phyloP scores from a whole-genome alignment of 2,888 invertebrate species.

The Didymodactylos carnosus region DNA sequence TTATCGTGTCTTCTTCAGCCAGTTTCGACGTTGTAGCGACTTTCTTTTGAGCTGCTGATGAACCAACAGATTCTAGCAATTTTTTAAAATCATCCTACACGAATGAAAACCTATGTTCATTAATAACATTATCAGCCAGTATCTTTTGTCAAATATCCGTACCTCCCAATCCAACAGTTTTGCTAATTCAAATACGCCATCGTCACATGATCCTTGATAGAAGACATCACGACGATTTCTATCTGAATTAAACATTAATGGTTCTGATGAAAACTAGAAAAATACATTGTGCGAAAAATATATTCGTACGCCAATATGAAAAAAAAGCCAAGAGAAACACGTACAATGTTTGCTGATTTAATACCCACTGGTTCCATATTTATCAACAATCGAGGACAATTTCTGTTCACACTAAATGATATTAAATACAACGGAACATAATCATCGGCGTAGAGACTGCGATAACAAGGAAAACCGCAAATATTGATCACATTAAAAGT shows the following conservation, averaged over 20 bases:
- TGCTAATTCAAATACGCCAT: not conserved
- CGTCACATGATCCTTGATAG: conserved; percentile 4
- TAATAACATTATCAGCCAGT: not conserved
- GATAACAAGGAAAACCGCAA: too few species aligned
- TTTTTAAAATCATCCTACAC: not conserved
- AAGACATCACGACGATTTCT: conserved; percentile 6
- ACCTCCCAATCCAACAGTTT: conserved; percentile 8
- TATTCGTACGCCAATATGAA: too few species aligned
- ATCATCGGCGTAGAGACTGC: too few species aligned
- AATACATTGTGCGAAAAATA: not conserved
- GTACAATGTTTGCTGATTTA: too few species aligned
- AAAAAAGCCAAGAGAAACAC: not conserved
- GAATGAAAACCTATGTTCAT: not conserved
- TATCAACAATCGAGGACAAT: conserved; percentile 11
- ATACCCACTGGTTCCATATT: conserved; percentile 4
- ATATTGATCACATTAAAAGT: too few species aligned
- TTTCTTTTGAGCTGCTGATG: not conserved
- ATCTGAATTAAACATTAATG: not conserved
- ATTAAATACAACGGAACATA: not conserved
- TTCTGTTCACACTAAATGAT: not conserved
- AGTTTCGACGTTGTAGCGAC: not conserved
- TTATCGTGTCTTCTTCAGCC: too few species aligned
- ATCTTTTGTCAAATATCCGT: not conserved
- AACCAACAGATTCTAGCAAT: not conserved
- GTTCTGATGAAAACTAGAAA: not conserved